These are phyloP conservation scores for Augiades crinisus DNA, from an alignment of 2,888 invertebrate species.

Conservation along the genomic window DNA sequence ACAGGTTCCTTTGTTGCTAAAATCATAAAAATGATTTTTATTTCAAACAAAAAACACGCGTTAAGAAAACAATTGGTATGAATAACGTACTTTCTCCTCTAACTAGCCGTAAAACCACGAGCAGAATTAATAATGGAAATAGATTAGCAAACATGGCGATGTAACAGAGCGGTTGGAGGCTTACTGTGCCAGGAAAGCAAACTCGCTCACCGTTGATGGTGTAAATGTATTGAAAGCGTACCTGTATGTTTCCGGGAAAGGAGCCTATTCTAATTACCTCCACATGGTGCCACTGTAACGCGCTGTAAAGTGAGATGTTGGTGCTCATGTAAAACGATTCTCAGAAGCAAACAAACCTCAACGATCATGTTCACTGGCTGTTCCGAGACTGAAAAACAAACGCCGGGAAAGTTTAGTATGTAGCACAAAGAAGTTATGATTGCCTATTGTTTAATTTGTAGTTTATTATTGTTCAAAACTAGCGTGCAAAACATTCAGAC, in stretches of 20 bases:
- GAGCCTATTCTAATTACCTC: constrained; percentile 41
- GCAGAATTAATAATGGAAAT: not conserved
- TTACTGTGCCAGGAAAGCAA: not conserved
- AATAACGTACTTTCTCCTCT: constrained; percentile 5
- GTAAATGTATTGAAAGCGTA: not conserved
- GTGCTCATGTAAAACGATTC: constrained; percentile 42
- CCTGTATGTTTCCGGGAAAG: constrained; percentile 31
- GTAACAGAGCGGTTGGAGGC: not conserved
- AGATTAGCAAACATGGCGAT: constrained; percentile 5
- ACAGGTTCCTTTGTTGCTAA: constrained; percentile 41
- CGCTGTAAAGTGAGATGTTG: constrained; percentile 37
- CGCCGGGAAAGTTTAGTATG: no score
- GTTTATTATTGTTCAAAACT: constrained; percentile 1
- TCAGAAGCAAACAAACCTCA: constrained; percentile 43
- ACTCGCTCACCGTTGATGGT: not conserved
- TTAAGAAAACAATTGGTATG: not conserved
- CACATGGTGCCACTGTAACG: constrained; percentile 34
- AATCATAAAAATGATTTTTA: constrained; percentile 10
- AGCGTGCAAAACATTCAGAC: constrained; percentile 11
- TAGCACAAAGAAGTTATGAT: not conserved
- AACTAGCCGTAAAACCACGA: not conserved
- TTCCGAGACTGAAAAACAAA: constrained; percentile 4
- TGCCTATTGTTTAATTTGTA: constrained; percentile 2
- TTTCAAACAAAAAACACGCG: no score
- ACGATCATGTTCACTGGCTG: constrained; percentile 35